Percentiles rank a stretch among this genome's conserved stretches.
Conservation (phyloP, 2,797 vertebrate genomes). For the Etheostoma perlongum region DNA sequence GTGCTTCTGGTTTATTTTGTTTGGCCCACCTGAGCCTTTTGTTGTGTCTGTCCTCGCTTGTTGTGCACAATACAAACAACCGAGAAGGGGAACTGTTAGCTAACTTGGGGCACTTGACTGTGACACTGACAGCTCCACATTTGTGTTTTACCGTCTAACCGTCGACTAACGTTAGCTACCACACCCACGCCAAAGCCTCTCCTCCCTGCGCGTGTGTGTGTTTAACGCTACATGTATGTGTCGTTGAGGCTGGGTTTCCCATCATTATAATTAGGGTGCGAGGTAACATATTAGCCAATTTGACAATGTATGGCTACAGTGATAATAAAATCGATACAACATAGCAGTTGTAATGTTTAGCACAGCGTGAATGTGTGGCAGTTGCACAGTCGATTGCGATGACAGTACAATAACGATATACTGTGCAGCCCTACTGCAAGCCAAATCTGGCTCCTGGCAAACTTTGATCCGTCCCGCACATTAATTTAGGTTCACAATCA, state of each 20-base stretch:
- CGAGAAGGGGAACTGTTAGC: not conserved
- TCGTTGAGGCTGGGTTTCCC: not conserved
- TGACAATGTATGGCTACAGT: no score
- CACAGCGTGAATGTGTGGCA: no score
- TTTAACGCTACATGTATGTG: not conserved
- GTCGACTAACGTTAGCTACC: not conserved
- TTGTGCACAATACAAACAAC: not conserved
- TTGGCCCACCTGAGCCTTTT: fast-evolving
- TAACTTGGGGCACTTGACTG: not conserved
- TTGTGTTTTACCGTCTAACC: not conserved
- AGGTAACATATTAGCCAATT: not conserved
- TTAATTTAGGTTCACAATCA: no score
- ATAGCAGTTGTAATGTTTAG: no score
- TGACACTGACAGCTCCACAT: not conserved
- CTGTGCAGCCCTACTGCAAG: no score
- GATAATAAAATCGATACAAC: no score
- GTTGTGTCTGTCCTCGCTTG: not conserved
- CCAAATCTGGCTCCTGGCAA: no score
- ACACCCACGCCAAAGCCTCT: constrained; percentile 10
- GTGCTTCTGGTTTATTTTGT: not conserved
- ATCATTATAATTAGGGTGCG: no score
- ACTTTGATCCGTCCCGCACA: no score
- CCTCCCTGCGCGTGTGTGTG: not conserved
- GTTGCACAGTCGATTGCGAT: no score
- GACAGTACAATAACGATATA: no score